Percentiles rank a stretch among this genome's conserved stretches.
These are phyloP conservation scores for Neolamprologus cancellatus DNA, from an alignment of 2,113 vertebrate genomes.

Conservation along the genomic window DNA sequence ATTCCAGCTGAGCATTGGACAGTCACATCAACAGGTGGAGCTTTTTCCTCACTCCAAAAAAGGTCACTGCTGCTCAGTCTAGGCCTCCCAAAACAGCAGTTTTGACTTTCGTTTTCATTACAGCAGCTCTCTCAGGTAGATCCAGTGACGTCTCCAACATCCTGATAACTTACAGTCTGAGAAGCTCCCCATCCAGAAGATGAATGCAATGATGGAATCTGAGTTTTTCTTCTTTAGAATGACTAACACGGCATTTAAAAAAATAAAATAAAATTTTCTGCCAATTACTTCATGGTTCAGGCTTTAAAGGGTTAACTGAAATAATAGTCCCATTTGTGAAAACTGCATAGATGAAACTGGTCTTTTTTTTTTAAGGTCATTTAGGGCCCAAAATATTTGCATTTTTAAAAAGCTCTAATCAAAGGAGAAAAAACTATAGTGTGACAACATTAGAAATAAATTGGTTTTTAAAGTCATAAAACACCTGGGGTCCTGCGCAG, in stretches of 20 bases:
- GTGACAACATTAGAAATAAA: not conserved
- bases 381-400: not conserved
- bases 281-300: not conserved
- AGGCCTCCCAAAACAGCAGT: not conserved
- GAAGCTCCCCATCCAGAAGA: not conserved
- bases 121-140: not conserved
- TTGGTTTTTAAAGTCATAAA: not conserved
- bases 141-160: not conserved
- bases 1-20: not conserved
- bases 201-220: not conserved
- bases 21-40: not conserved
- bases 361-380: not conserved
- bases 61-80: not conserved
- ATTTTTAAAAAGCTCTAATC: not conserved
- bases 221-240: not conserved
- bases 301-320: not conserved
- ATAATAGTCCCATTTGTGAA: not conserved
- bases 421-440: not conserved
- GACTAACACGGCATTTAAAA: not conserved
- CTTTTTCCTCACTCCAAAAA: not conserved
- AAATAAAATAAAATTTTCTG: not conserved
- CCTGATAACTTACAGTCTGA: not conserved
- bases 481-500: not conserved
- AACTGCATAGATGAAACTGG: not conserved
- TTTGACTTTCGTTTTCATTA: not conserved